Evolutionary conservation across 1,140 invertebrate genomes (phyloP).

Genomic region (Cydia fagiglandana): DNA sequence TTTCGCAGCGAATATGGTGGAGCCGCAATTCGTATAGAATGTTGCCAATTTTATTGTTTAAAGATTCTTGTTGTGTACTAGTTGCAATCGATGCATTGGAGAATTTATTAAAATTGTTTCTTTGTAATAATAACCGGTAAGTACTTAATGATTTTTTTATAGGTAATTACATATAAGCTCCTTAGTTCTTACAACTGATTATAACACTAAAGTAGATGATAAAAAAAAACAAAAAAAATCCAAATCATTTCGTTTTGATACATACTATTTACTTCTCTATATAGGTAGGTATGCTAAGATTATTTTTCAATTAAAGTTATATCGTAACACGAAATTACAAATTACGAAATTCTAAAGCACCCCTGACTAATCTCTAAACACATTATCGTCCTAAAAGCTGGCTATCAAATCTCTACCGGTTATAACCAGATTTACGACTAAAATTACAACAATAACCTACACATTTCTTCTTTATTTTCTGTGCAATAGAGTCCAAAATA

Average conservation of each 20-base stretch:
- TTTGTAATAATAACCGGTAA: background rate
- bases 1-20: slow-evolving; percentile 52
- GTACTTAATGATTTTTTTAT: too few species aligned
- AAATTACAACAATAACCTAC: slow-evolving; percentile 10
- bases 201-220: too few species aligned
- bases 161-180: too few species aligned
- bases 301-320: background rate
- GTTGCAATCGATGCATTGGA: slow-evolving; percentile 16
- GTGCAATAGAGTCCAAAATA: slow-evolving; percentile 3
- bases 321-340: background rate
- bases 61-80: slow-evolving; percentile 14
- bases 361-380: slow-evolving; percentile 9
- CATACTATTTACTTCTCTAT: too few species aligned
- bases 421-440: slow-evolving; percentile 22
- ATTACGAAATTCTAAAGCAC: background rate
- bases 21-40: slow-evolving; percentile 41
- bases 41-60: slow-evolving; percentile 42
- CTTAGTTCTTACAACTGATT: too few species aligned
- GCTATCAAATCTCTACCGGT: slow-evolving; percentile 13
- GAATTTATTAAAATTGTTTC: background rate
- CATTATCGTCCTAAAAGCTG: slow-evolving; percentile 10
- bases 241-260: too few species aligned
- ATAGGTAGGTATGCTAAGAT: background rate
- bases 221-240: too few species aligned
- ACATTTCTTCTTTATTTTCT: background rate